Evolutionary conservation across 2,113 vertebrate genomes (phyloP).

Genomic region (Callipepla californica): DNA sequence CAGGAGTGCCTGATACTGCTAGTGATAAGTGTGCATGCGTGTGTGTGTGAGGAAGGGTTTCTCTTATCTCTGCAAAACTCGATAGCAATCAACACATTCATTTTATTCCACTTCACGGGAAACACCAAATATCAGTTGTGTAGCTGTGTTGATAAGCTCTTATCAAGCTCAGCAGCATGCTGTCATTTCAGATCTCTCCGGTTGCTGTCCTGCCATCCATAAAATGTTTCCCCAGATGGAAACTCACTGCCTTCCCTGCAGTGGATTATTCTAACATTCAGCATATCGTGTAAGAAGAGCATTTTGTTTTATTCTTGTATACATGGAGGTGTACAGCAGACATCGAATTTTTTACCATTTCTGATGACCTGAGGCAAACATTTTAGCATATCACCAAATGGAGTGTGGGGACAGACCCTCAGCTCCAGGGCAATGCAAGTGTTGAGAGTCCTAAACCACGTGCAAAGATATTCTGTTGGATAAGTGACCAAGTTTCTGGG

Average conservation of each 20-base stretch:
- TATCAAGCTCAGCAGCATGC: conserved; percentile 54
- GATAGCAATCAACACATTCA: conserved; percentile 40
- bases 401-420: not conserved
- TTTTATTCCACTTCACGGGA: not conserved
- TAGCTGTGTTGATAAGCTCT: conserved; percentile 57
- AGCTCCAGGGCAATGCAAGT: not conserved
- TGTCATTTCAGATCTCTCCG: conserved; percentile 45
- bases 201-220: conserved; percentile 32
- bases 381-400: not conserved
- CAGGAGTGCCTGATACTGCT: not conserved
- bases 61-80: conserved; percentile 45
- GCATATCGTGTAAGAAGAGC: not conserved
- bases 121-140: conserved; percentile 33
- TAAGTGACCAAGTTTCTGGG: not conserved
- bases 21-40: not conserved
- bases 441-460: not conserved
- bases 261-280: not conserved
- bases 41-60: not conserved
- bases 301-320: not conserved
- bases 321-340: not conserved
- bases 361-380: not conserved
- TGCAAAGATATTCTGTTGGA: not conserved
- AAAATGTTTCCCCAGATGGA: conserved; percentile 3
- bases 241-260: not conserved
- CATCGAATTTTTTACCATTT: not conserved